A percentile compares a stretch with the other conserved stretches of the same genome.
Conservation (phyloP, 2,797 vertebrate genomes). For the Periophthalmus magnuspinnatus region DNA sequence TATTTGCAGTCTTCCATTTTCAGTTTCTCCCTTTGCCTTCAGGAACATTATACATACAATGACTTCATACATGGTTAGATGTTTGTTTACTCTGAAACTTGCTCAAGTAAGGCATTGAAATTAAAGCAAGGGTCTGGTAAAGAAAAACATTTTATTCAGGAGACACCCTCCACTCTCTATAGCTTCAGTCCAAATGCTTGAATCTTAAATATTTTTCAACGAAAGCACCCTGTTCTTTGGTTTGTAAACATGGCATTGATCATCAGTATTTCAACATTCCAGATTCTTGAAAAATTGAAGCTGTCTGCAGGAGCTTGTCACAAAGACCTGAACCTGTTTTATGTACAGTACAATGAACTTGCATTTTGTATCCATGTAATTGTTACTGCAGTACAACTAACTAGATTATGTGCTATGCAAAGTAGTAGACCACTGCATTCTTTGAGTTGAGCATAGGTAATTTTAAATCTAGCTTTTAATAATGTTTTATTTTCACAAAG, state of each 20-base stretch:
- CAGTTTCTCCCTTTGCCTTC: conserved; percentile 7
- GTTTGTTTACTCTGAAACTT: neutral
- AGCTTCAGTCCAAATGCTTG: neutral
- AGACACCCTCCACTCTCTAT: neutral
- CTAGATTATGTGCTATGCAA: neutral
- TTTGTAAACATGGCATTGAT: neutral
- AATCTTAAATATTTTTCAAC: neutral
- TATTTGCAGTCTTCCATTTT: conserved; percentile 19
- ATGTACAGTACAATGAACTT: no score
- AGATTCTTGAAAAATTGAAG: neutral
- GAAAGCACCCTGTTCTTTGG: neutral
- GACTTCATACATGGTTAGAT: neutral
- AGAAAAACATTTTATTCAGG: neutral
- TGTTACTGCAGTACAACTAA: neutral
- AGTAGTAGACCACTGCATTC: no score
- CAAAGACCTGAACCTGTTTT: neutral
- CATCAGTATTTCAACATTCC: neutral
- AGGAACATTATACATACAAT: neutral
- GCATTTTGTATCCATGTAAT: neutral
- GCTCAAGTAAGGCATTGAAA: neutral
- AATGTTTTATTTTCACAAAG: neutral
- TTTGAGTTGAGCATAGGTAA: no score
- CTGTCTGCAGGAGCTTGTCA: neutral
- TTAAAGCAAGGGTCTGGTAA: neutral
- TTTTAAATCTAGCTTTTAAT: no score